Percentiles rank a stretch among this genome's conserved stretches.
Evolutionary conservation across 2,113 vertebrate species (phyloP).

Genomic region (Eidolon helvum): DNA sequence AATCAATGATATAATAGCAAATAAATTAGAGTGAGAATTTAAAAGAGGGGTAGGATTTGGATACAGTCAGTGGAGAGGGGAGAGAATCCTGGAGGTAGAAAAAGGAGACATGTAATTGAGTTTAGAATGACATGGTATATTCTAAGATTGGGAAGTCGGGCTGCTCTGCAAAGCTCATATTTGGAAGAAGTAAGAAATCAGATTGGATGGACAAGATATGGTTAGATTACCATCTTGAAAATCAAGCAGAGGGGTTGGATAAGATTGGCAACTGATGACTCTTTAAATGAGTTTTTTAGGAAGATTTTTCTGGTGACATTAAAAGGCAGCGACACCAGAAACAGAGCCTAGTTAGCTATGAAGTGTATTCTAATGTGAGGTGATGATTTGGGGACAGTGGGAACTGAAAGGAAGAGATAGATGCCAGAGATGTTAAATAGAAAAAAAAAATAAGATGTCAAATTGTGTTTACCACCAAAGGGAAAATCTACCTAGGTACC

Average conservation of each 20-base stretch:
- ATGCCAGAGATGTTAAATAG: background rate
- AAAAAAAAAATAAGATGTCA: conserved; percentile 22
- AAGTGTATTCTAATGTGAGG: background rate
- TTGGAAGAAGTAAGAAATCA: background rate
- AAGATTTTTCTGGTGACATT: background rate
- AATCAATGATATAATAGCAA: background rate
- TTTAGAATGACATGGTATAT: background rate
- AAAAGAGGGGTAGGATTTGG: background rate
- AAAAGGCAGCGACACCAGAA: background rate
- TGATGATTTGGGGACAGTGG: background rate
- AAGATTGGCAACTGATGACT: background rate
- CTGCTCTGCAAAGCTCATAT: too few relatives aligned
- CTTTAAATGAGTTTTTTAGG: background rate
- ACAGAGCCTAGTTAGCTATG: background rate
- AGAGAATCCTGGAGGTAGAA: background rate
- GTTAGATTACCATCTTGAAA: background rate
- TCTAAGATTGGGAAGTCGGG: background rate
- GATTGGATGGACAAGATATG: background rate
- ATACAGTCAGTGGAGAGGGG: background rate
- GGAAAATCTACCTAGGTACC: conserved; percentile 7
- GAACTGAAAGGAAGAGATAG: background rate
- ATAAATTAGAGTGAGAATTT: too few relatives aligned
- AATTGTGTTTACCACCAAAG: background rate
- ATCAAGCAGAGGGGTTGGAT: background rate
- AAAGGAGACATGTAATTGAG: background rate